Percentiles rank a stretch among this genome's conserved stretches.
Evolutionary conservation across 2,888 invertebrate genomes (phyloP).

Genomic region (Colostygia pectinataria): DNA sequence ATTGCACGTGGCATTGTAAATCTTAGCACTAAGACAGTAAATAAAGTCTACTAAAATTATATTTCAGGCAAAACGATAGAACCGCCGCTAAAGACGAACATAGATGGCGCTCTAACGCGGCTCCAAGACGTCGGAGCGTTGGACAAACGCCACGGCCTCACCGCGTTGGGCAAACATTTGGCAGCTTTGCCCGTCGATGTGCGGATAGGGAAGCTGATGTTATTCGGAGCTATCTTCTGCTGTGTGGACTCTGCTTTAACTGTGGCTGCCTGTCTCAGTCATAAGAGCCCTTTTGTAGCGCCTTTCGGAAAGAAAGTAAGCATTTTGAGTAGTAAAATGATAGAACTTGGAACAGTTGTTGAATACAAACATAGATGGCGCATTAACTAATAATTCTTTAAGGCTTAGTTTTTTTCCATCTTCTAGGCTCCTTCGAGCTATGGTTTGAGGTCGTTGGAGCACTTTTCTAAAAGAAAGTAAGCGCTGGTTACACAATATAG

Average conservation of each 20-base stretch:
- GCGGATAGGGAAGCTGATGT: conserved; percentile 94
- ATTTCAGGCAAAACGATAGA: conserved; percentile 86
- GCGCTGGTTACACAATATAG: no score
- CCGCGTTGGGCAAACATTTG: conserved; percentile 93
- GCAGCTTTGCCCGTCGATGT: conserved; percentile 95
- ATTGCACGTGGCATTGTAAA: no score
- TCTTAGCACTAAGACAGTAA: no score
- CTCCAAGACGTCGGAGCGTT: conserved; percentile 91
- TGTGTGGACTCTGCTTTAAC: conserved; percentile 96
- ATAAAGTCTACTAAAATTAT: no score
- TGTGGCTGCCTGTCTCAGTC: conserved; percentile 92
- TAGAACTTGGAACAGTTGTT: conserved; percentile 85
- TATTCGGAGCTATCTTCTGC: conserved; percentile 95
- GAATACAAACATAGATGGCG: conserved; percentile 85
- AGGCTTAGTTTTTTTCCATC: no score
- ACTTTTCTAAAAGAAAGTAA: conserved; percentile 87
- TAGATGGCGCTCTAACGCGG: conserved; percentile 86
- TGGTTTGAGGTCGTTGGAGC: conserved; percentile 89
- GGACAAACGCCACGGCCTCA: conserved; percentile 88
- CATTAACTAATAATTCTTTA: no score
- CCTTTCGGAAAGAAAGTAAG: conserved; percentile 87
- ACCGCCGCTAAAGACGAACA: conserved; percentile 86
- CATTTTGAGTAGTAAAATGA: not conserved
- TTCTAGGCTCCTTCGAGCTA: no score
- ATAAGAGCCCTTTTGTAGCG: conserved; percentile 90